Evolutionary conservation across 92 coral and sea anemone species (phyloP), one percentile per base, ranked within the genome.

Genomic region (Pocillopora grandis): DNA sequence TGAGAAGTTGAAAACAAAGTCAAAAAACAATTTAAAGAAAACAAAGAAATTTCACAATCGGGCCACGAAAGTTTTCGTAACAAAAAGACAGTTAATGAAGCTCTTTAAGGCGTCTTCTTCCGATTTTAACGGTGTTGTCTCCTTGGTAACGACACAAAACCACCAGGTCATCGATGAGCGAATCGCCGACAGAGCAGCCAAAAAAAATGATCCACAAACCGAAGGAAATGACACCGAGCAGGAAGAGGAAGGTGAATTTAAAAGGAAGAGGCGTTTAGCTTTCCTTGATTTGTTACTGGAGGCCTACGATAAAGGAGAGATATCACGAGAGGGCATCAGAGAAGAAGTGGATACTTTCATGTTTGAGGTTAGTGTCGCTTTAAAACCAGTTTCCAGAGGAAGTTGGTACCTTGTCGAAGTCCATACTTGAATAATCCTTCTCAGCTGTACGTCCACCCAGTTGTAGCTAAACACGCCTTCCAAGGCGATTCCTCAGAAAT

Each of bases 301-400:
- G 16, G 88, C 86, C 23, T 92, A 94, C 65, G 92, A 92, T 60
- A 79, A 72, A 8, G 92, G 95, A 76, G 86, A 94, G 69, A 94
- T 94, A 19, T 89, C 88, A 58, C 89, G 82, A 66, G 95, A 94
- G 57, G 98, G 98, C 2, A 76, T 94, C 74, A 85, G 98, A 71
- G 98, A 94, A 78, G 98, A 94, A 75, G 98, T 95, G 31, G 93
- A 90, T 69, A 92, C 96, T 31, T 92, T 92, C 65, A 92, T 92
- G 95, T 92, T 92, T 61, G 93, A 90, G 93, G 95, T 92, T 10
- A 33, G 73, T 20, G 20, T n/a, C 42, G 12, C 42, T 69, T 6
- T 68, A 31, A 0, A 48, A 42, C 49, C 49, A 42, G 49, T 2
- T 42, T 42, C 49, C 6, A 6, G 6, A 42, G 49, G 49, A 42